Conservation (phyloP, 2,113 vertebrate species). For the Periophthalmus modestus region DNA sequence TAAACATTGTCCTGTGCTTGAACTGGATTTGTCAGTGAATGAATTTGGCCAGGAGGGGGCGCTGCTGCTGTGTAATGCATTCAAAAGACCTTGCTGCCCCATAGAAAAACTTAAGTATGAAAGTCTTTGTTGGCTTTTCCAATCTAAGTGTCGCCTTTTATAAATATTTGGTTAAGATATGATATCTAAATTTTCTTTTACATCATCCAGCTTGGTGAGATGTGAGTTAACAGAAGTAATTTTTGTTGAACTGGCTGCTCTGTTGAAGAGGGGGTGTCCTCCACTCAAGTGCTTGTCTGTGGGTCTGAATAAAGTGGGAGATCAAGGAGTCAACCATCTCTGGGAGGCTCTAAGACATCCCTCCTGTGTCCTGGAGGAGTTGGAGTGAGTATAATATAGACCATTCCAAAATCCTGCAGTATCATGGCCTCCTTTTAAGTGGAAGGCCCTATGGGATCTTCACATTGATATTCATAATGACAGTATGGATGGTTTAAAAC, state of each 20-base stretch:
- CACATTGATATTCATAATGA: too few species aligned
- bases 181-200: neutral
- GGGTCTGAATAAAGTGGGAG: constrained; percentile 58
- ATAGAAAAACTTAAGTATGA: constrained; percentile 58
- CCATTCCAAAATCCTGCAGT: too few species aligned
- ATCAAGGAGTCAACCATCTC: constrained; percentile 65
- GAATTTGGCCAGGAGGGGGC: constrained; percentile 68
- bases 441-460: too few species aligned
- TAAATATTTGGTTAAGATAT: neutral
- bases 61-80: constrained; percentile 63
- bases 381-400: constrained; percentile 64
- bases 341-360: constrained; percentile 66
- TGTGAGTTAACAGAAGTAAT: constrained; percentile 61
- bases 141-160: constrained; percentile 10
- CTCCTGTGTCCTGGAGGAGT: constrained; percentile 64
- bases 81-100: constrained; percentile 42
- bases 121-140: neutral
- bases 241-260: constrained; percentile 58
- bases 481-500: too few species aligned
- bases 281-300: constrained; percentile 55
- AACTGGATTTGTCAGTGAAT: constrained; percentile 70
- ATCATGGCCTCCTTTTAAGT: too few species aligned
- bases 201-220: constrained; percentile 50
- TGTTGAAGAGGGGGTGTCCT: constrained; percentile 56
- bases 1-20: constrained; percentile 55